phyloP scores from a whole-genome alignment of 2,113 vertebrate genomes.

The Rousettus leschenaultii region DNA sequence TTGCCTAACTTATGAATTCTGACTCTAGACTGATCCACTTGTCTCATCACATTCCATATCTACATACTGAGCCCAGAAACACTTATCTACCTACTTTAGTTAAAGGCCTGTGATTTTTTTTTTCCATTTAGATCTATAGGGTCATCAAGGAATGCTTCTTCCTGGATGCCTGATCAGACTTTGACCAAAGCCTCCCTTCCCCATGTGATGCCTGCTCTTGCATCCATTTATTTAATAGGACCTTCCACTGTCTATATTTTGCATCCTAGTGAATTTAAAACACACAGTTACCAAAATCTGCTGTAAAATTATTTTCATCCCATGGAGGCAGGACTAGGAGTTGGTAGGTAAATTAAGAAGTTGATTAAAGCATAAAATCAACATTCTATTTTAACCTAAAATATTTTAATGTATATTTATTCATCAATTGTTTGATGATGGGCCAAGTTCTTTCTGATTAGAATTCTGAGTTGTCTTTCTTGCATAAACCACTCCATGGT shows the following conservation, averaged over 20 bases:
- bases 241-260: not conserved
- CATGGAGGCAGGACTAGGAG: not conserved
- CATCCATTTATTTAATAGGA: not conserved
- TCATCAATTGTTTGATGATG: not conserved
- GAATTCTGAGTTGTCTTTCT: not conserved
- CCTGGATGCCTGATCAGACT: not conserved
- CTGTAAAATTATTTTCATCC: not conserved
- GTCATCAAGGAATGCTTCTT: not conserved
- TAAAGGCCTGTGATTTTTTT: not conserved
- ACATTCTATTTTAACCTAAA: not conserved
- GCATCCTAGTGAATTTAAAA: slow-evolving; percentile 9
- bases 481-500: not conserved
- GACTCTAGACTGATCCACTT: too few species aligned
- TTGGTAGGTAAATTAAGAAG: not conserved
- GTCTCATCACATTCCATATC: not conserved
- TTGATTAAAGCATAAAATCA: not conserved
- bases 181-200: not conserved
- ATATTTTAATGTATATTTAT: not conserved
- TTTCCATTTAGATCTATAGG: not conserved
- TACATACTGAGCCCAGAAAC: not conserved
- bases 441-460: not conserved
- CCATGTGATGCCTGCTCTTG: not conserved
- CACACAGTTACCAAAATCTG: not conserved
- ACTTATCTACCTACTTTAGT: not conserved
- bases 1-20: not conserved